Conservation (phyloP, 1,140 invertebrate genomes). For the Portunus trituberculatus region DNA sequence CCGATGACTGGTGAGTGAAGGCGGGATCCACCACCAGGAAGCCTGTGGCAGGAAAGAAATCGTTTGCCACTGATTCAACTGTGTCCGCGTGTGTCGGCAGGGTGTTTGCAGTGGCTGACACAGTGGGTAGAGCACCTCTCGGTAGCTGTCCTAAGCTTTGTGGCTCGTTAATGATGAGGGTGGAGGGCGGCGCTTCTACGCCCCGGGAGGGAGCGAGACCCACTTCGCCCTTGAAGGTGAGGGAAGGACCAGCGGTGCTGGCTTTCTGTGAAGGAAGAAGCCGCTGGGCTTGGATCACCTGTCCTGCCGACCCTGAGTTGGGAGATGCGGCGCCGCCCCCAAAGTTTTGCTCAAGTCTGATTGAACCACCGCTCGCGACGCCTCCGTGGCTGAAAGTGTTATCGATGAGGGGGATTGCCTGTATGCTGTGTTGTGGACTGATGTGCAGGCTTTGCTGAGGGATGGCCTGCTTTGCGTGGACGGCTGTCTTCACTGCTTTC, state of each 20-base stretch:
- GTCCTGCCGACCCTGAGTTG: not conserved
- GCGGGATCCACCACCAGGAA: no score
- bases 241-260: not conserved
- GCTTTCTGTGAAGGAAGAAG: not conserved
- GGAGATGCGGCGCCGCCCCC: not conserved
- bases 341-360: not conserved
- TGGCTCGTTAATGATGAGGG: no score
- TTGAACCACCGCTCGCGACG: no score
- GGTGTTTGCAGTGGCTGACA: no score
- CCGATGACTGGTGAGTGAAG: no score
- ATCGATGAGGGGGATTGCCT: not conserved
- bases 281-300: not conserved
- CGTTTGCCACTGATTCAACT: no score
- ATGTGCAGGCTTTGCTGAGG: not conserved
- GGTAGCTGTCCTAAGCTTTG: no score
- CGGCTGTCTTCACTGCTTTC: not conserved
- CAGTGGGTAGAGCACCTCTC: no score
- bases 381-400: not conserved
- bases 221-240: not conserved
- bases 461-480: not conserved
- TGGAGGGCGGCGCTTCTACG: no score
- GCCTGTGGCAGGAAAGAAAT: no score
- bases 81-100: no score
- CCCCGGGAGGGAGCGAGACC: not conserved
- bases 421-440: not conserved